phyloP scores from a whole-genome alignment of 2,797 vertebrate species.

The Myiotriccus ornatus region DNA sequence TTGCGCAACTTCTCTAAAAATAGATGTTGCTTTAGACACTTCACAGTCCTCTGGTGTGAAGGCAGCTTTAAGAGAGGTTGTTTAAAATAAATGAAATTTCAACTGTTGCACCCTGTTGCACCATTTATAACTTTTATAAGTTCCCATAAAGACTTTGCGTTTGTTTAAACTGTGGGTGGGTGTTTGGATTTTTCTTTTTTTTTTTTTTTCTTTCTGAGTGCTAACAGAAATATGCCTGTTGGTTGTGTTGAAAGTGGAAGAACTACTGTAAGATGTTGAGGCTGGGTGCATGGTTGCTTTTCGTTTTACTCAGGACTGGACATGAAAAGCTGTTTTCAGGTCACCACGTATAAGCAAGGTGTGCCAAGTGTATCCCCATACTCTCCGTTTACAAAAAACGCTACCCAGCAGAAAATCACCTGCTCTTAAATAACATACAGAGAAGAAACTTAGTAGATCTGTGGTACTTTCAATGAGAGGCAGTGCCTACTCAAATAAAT shows the following conservation, averaged over 20 bases:
- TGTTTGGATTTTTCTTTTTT: neutral
- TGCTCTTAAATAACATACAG: neutral
- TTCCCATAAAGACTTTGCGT: neutral
- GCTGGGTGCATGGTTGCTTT: neutral
- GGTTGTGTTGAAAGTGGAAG: neutral
- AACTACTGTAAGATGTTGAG: neutral
- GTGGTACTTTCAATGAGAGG: neutral
- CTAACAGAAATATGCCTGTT: neutral
- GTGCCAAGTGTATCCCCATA: rapidly evolving
- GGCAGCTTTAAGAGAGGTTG: neutral
- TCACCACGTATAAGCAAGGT: neutral
- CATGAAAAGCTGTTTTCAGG: neutral
- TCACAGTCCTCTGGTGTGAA: neutral
- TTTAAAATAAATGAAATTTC: neutral
- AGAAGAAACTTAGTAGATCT: neutral
- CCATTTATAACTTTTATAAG: neutral
- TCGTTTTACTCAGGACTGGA: neutral
- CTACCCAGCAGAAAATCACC: neutral
- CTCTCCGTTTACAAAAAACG: neutral
- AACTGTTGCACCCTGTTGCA: neutral
- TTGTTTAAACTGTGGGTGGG: neutral
- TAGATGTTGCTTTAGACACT: neutral
- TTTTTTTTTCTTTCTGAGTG: neutral
- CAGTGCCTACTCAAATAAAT: neutral
- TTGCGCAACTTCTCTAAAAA: conserved; percentile 2